Evolutionary conservation across 2,113 vertebrate genomes (phyloP), one percentile per base, ranked within the genome.

Genomic region (Upupa epops): DNA sequence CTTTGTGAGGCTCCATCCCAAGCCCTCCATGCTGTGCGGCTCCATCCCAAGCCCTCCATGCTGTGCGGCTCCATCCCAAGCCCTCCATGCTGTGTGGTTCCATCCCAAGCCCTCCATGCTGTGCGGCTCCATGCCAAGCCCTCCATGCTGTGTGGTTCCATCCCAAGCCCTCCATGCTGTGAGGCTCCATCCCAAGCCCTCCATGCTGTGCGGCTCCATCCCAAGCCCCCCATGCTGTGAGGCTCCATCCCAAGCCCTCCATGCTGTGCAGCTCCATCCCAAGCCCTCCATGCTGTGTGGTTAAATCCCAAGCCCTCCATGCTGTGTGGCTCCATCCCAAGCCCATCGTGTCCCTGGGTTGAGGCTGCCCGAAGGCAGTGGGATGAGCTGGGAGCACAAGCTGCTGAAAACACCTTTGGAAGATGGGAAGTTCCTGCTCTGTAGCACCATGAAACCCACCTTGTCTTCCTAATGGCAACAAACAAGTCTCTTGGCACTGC

Each of bases 401-500:
- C 46, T 49, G 59, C 58, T 1, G 1, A 32, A 66, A 52, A 6
- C 0, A 6, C 21, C 46, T 55, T 51, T 21, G 52, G 46, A 21
- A 21, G 12, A 26, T 0, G 4, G 31, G 42, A 37, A 25, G 45
- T 14, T 65, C 65, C 34, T 15, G 65, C 21, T 40, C 28, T 7
- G 37, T 0, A 2, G 26, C 55, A 13, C 58, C 36, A 2, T 22
- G 7, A 21, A n/a, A 17, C 31, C 21, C 32, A 55, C 34, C 8
- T 63, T 22, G 5, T 19, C 36, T 37, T 40, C 59, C 52, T 17
- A 2, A n/a, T 8, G 31, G 63, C 55, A 76, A 40, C 49, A 55
- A 25, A 25, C 14, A 4, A 13, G 17, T 28, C 56, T 55, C 24
- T 20, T 40, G 49, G 51, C 34, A 24, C 10, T 0, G 0, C 37